These are phyloP conservation scores for Danio kyathit DNA, from an alignment of 2,797 vertebrate species.

Conservation along the genomic window DNA sequence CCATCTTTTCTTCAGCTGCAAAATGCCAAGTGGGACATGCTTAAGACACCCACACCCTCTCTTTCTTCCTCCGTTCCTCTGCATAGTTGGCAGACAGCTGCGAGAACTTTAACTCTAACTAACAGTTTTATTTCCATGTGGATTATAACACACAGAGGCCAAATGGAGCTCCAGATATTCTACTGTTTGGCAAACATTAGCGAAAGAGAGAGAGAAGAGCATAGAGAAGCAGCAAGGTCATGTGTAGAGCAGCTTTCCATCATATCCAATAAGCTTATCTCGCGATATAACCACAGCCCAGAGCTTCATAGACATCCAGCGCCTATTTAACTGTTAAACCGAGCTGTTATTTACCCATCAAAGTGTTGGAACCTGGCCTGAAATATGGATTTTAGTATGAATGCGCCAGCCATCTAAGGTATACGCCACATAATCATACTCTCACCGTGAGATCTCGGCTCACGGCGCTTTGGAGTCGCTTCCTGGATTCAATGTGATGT, in stretches of 20 bases:
- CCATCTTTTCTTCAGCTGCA: constrained; percentile 15
- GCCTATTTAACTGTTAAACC: constrained; percentile 30
- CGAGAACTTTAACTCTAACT: constrained; percentile 47
- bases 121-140: constrained; percentile 53
- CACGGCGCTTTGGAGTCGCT: constrained; percentile 24
- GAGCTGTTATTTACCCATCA: constrained; percentile 41
- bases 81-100: constrained; percentile 42
- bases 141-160: constrained; percentile 42
- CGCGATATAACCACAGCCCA: constrained; percentile 32
- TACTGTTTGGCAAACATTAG: constrained; percentile 38
- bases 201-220: constrained; percentile 4
- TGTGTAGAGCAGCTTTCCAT: constrained; percentile 36
- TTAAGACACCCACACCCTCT: constrained; percentile 37
- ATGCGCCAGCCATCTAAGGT: constrained; percentile 24
- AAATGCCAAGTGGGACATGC: constrained; percentile 49
- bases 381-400: constrained; percentile 43
- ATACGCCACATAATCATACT: constrained; percentile 1
- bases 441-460: constrained; percentile 13
- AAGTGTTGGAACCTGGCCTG: constrained; percentile 27
- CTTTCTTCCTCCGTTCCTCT: constrained; percentile 30
- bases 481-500: constrained; percentile 38
- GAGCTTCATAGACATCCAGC: constrained; percentile 26
- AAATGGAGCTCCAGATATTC: constrained; percentile 30
- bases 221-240: constrained; percentile 31
- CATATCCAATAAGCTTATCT: constrained; percentile 44